Evolutionary conservation across 2,888 invertebrate species (phyloP), one percentile per base, ranked within the genome.

Genomic region (Ophraella communa): DNA sequence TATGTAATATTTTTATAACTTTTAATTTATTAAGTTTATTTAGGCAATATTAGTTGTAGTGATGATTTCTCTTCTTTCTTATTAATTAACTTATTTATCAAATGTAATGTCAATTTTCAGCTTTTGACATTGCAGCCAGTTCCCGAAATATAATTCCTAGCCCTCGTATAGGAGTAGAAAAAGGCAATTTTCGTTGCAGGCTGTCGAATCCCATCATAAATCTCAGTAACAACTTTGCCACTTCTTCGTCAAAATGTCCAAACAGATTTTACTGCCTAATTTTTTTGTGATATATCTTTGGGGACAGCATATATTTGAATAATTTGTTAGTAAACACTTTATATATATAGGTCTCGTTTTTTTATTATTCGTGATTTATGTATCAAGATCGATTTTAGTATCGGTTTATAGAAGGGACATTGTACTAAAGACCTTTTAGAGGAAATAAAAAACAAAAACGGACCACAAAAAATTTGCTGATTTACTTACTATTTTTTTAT

Each of bases 291-390:
- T 51, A 51, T 51, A 58, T 58, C 24, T 24, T 51, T 24, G 10
- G 17, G 35, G 58, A 58, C 58, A 58, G 58, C 58, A 58, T 58
- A 58, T 58, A 58, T 58, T 58, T 58, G 58, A 58, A 58, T 58
- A 58, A 58, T 58, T 58, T 58, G 58, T 58, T 58, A 51, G 58
- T 58, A 58, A 58, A 58, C 58, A 58, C 58, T 51, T 58, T 58
- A 33, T 51, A 58, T 58, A 24, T n/a, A n/a, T n/a, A n/a, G n/a
- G n/a, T 58, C 45, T 35, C 51, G 20, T 45, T 51, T 57, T 39
- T 39, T 51, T 51, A 24, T 58, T 58, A 35, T 49, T 24, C 3
- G 58, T 58, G 58, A 58, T 58, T 58, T 58, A 58, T 58, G 58
- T 58, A 35, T 39, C 23, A 35, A 39, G 39, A 58, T 51, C 58